phyloP scores from a whole-genome alignment of 2,888 invertebrate species.

The Caenorhabditis zanzibari region DNA sequence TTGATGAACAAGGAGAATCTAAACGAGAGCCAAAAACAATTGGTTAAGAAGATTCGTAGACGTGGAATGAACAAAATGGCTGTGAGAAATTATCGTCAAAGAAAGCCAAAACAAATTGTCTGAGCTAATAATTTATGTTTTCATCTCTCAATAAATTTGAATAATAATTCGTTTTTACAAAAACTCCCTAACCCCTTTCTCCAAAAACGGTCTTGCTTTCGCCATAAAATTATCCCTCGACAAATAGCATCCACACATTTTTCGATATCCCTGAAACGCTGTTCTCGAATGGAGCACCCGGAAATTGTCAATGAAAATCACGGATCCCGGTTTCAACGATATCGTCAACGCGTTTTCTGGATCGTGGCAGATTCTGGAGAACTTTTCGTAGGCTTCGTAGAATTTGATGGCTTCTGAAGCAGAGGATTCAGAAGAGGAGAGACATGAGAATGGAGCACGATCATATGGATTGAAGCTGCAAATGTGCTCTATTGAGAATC shows the following conservation, averaged over 20 bases:
- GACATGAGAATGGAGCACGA: conserved; percentile 86
- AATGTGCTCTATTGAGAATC: conserved; percentile 18
- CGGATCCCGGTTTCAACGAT: conserved; percentile 87
- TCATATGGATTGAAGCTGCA: conserved; percentile 89
- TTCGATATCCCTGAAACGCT: conserved; percentile 87
- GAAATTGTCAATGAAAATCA: conserved; percentile 90
- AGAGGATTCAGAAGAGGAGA: conserved; percentile 45
- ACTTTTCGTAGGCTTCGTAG: conserved; percentile 79
- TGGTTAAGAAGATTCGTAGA: too few species aligned
- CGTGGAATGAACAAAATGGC: too few species aligned
- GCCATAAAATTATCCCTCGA: conserved; percentile 86
- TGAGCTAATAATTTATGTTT: not conserved
- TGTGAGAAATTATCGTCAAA: too few species aligned
- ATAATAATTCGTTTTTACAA: conserved; percentile 25
- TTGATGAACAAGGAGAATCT: too few species aligned
- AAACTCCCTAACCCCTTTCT: not conserved
- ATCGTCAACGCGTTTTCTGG: conserved; percentile 70
- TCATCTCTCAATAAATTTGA: not conserved
- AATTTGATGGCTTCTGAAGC: conserved; percentile 71
- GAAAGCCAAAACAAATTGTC: too few species aligned
- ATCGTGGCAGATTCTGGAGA: conserved; percentile 77
- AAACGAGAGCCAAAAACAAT: too few species aligned
- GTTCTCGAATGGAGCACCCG: conserved; percentile 89
- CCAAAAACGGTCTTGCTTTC: conserved; percentile 70
- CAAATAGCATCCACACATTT: conserved; percentile 89